Conservation (phyloP, 2,113 vertebrate species). For the Pionites leucogaster region DNA sequence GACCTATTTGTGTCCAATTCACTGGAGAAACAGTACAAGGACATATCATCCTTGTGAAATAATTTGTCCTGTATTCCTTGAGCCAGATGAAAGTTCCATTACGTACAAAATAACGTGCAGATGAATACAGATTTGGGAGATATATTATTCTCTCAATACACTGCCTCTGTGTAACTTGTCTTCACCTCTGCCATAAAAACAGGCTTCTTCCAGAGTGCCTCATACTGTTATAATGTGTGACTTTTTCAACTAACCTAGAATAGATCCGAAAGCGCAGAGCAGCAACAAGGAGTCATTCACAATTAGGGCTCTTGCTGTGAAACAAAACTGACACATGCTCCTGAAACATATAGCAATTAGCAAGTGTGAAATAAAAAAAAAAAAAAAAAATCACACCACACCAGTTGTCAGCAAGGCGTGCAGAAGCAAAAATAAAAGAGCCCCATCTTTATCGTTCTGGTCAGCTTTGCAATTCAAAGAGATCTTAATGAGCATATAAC, state of each 20-base stretch:
- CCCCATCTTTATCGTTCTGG: background rate
- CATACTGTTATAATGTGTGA: background rate
- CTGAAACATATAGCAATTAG: background rate
- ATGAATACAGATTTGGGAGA: conserved; percentile 23
- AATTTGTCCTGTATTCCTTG: conserved; percentile 26
- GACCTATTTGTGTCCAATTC: conserved; percentile 29
- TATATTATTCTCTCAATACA: background rate
- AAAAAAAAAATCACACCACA: background rate
- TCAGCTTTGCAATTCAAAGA: background rate
- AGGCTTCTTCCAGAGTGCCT: background rate
- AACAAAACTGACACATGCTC: background rate
- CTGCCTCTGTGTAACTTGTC: background rate
- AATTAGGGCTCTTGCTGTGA: background rate
- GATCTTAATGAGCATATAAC: background rate
- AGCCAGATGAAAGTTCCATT: conserved; percentile 29
- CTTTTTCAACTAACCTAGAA: background rate
- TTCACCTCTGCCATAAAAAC: background rate
- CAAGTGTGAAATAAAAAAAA: background rate
- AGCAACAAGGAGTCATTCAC: background rate
- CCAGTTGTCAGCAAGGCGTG: background rate
- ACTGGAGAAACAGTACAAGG: conserved; percentile 14
- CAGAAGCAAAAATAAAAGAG: background rate
- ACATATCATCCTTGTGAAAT: conserved; percentile 43
- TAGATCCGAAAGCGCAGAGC: background rate
- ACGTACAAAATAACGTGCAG: conserved; percentile 20